Evolutionary conservation across 1,140 invertebrate species (phyloP).

Genomic region (Wasmannia auropunctata): DNA sequence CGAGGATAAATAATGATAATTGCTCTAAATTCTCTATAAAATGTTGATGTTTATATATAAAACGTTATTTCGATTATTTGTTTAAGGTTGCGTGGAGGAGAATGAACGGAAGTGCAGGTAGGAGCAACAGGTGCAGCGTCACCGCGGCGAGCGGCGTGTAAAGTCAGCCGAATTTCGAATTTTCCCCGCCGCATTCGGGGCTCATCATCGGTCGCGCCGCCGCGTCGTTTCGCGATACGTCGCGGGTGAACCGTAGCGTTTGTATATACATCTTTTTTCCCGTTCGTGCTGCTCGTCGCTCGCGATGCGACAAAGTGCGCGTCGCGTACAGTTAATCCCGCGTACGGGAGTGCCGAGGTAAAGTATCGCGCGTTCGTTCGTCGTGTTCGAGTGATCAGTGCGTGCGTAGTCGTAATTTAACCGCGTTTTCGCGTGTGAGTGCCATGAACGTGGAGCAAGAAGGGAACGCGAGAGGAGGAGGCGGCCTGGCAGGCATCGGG

Average conservation of each 20-base stretch:
- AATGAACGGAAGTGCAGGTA: background rate
- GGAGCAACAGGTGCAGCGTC: constrained; percentile 25
- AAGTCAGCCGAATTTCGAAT: background rate
- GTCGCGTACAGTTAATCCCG: background rate
- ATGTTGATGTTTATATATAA: too few relatives aligned
- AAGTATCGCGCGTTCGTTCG: background rate
- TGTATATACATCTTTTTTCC: background rate
- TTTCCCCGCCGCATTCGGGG: background rate
- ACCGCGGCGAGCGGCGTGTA: background rate
- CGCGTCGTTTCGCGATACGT: background rate
- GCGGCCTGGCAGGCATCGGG: background rate
- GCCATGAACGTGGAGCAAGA: background rate
- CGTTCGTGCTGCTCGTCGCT: background rate
- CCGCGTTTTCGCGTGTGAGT: background rate
- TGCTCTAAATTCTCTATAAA: too few relatives aligned
- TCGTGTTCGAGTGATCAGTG: background rate
- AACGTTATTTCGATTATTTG: too few relatives aligned
- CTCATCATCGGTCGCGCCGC: background rate
- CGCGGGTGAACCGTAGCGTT: background rate
- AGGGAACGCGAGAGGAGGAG: background rate
- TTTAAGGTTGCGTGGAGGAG: background rate
- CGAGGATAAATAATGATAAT: too few relatives aligned
- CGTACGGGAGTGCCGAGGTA: background rate
- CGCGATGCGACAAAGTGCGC: background rate
- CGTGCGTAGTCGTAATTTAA: background rate